Conservation (phyloP, 2,888 invertebrate genomes). For the Eurytoma adleriae region DNA sequence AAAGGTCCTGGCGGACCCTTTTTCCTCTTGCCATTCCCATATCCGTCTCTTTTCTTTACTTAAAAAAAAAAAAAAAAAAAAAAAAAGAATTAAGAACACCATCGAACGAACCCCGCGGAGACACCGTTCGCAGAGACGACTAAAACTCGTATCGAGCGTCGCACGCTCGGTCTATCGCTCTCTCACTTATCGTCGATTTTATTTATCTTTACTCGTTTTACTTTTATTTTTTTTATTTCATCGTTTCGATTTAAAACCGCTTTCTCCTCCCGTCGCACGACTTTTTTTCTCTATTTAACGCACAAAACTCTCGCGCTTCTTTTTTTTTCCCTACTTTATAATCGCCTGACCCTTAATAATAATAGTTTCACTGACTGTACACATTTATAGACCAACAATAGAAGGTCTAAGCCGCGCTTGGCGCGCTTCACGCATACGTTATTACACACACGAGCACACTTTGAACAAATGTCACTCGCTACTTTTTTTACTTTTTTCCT, state of each 20-base stretch:
- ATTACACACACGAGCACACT: constrained; percentile 61
- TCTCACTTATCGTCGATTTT: constrained; percentile 43
- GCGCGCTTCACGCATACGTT: constrained; percentile 68
- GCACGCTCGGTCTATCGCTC: constrained; percentile 55
- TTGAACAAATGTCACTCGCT: constrained; percentile 55
- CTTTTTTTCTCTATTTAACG: constrained; percentile 44
- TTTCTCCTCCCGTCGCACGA: constrained; percentile 50
- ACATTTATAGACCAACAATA: constrained; percentile 76
- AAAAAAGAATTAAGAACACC: constrained; percentile 56
- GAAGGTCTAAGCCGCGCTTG: constrained; percentile 73
- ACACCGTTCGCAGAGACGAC: constrained; percentile 67
- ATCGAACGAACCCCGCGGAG: constrained; percentile 67
- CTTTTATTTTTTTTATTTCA: constrained; percentile 23
- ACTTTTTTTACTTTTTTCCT: constrained; percentile 50
- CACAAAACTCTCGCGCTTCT: constrained; percentile 51
- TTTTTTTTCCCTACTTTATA: constrained; percentile 50
- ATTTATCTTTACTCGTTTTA: constrained; percentile 34
- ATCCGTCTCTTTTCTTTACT: constrained; percentile 17
- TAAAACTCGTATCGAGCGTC: constrained; percentile 61
- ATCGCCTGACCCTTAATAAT: constrained; percentile 74
- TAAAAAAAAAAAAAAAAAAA: constrained; percentile 41
- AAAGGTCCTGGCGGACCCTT: constrained; percentile 9
- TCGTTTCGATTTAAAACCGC: constrained; percentile 51
- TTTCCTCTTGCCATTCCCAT: constrained; percentile 18
- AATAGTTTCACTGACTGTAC: constrained; percentile 77